phyloP scores from a whole-genome alignment of 2,797 vertebrate genomes.

The Acipenser ruthenus region DNA sequence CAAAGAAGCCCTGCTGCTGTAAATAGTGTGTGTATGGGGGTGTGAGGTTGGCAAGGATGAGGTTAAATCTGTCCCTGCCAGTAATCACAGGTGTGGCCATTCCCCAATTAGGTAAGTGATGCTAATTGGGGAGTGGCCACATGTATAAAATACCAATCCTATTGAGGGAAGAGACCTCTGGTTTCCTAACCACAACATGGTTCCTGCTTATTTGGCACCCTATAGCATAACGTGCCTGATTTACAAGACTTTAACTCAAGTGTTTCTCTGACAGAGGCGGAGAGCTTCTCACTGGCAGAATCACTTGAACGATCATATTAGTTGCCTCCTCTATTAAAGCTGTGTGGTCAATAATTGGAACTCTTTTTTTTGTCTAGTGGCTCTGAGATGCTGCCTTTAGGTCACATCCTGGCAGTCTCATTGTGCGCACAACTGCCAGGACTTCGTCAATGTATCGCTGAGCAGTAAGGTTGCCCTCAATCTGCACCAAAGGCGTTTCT shows the following conservation, averaged over 20 bases:
- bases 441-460: too few species aligned
- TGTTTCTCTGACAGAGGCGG: conserved; percentile 74
- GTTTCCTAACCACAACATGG: conserved; percentile 52
- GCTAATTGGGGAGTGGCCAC: too few species aligned
- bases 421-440: conserved; percentile 63
- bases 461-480: too few species aligned
- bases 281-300: conserved; percentile 61
- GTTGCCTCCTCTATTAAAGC: conserved; percentile 66
- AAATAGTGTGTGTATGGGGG: too few species aligned
- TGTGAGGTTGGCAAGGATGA: too few species aligned
- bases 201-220: conserved; percentile 61
- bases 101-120: too few species aligned
- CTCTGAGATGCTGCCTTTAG: conserved; percentile 78
- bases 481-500: too few species aligned
- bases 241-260: conserved; percentile 73
- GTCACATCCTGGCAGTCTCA: conserved; percentile 73
- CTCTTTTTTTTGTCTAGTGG: conserved; percentile 77
- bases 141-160: conserved; percentile 18
- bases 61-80: too few species aligned
- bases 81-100: too few species aligned
- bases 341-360: conserved; percentile 82
- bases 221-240: conserved; percentile 62
- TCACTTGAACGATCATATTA: conserved; percentile 67
- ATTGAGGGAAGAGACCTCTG: conserved; percentile 40
- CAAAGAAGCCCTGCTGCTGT: too few species aligned